These are phyloP conservation scores for Lepus oiostolus DNA, from an alignment of 2,797 vertebrate genomes.

Conservation along the genomic window DNA sequence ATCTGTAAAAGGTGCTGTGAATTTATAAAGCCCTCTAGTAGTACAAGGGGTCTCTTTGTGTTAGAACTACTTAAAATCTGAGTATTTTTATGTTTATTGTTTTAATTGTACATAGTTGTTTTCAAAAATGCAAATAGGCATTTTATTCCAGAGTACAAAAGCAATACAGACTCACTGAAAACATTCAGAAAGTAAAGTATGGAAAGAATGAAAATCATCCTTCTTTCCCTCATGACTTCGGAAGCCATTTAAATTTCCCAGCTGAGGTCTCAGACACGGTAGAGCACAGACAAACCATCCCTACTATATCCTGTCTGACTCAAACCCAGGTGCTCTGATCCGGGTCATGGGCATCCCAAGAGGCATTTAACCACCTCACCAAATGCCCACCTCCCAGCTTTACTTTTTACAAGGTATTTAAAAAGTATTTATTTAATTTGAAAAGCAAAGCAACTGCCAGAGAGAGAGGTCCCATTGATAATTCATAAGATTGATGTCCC, in stretches of 20 bases:
- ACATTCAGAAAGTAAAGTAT: slow-evolving; percentile 45
- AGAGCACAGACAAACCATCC: not conserved
- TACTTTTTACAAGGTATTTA: too few species aligned
- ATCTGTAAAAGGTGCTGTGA: not conserved
- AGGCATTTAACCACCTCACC: too few species aligned
- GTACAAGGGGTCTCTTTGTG: not conserved
- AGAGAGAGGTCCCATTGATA: too few species aligned
- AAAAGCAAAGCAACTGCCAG: too few species aligned
- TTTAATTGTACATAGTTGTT: not conserved
- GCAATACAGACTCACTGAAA: slow-evolving; percentile 21
- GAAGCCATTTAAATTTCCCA: not conserved
- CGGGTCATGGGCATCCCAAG: too few species aligned
- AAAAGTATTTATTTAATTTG: too few species aligned
- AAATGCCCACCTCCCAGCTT: too few species aligned
- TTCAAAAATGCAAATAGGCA: not conserved
- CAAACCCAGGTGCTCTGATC: too few species aligned
- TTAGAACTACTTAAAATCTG: slow-evolving; percentile 17
- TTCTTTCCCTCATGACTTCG: not conserved
- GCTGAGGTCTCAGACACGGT: not conserved
- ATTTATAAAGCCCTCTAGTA: slow-evolving; percentile 8
- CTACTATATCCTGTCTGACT: not conserved
- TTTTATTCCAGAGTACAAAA: slow-evolving; percentile 7
- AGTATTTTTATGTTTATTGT: not conserved
- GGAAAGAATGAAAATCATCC: slow-evolving; percentile 10
- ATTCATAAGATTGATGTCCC: too few species aligned